Evolutionary conservation across 92 coral and sea anemone genomes (phyloP).

Genomic region (Actinostola sp.): DNA sequence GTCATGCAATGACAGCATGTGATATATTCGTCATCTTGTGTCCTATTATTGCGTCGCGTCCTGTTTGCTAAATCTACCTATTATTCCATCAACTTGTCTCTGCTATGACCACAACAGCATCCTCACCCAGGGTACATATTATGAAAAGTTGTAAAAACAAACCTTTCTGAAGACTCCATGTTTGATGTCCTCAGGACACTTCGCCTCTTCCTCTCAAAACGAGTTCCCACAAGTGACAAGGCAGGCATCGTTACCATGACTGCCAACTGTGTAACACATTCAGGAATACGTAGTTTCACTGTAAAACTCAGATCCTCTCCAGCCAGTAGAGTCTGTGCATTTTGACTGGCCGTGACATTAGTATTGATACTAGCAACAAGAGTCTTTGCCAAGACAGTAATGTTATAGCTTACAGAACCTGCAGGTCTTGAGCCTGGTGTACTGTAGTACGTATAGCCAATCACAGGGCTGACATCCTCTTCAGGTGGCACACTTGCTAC

Average conservation of each 20-base stretch:
- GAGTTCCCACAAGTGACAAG: conserved; percentile 51
- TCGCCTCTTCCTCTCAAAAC: conserved; percentile 35
- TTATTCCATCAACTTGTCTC: too few species aligned
- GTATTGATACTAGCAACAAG: conserved; percentile 54
- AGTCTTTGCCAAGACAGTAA: conserved; percentile 31
- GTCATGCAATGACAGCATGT: too few species aligned
- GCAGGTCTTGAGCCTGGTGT: conserved; percentile 33
- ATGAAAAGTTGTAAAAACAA: not conserved
- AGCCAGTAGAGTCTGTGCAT: conserved; percentile 59
- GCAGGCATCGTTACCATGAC: conserved; percentile 62
- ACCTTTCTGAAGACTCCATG: conserved; percentile 10
- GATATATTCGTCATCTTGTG: too few species aligned
- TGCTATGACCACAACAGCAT: too few species aligned
- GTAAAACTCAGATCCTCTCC: conserved; percentile 71
- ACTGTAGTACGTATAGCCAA: conserved; percentile 52
- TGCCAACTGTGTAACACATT: conserved; percentile 63
- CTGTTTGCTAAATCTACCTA: too few species aligned
- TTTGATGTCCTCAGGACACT: conserved; percentile 27
- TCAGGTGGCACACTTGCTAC: conserved; percentile 56
- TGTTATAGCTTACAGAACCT: conserved; percentile 51
- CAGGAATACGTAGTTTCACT: conserved; percentile 67
- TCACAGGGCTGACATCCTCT: conserved; percentile 38
- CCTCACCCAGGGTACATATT: not conserved
- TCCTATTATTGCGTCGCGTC: too few species aligned
- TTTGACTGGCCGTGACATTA: conserved; percentile 48